These are phyloP conservation scores for Bungarus multicinctus DNA, from an alignment of 2,113 vertebrate species.

Conservation along the genomic window DNA sequence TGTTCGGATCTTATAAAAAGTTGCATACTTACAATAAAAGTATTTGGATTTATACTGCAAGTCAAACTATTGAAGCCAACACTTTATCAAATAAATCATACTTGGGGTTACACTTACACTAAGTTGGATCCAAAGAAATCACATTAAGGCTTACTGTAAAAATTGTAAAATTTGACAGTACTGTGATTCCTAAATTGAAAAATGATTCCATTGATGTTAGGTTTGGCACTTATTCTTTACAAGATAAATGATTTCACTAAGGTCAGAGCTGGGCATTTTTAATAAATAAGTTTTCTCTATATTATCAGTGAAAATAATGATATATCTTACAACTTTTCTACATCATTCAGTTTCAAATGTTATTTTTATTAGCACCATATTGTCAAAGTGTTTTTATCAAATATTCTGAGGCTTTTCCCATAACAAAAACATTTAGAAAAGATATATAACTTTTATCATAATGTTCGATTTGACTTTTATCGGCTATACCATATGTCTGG, in stretches of 20 bases:
- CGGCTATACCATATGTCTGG: not conserved
- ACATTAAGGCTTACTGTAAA: not conserved
- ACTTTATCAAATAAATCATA: not conserved
- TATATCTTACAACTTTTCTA: not conserved
- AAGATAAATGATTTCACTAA: not conserved
- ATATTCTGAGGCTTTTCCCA: not conserved
- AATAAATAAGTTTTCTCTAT: not conserved
- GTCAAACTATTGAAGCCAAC: not conserved
- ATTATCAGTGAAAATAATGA: not conserved
- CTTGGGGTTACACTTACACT: not conserved
- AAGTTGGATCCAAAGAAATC: not conserved
- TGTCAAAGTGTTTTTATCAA: not conserved
- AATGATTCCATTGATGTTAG: not conserved
- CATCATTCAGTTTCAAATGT: not conserved
- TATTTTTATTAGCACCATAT: not conserved
- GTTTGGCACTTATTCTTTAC: not conserved
- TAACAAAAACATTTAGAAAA: not conserved
- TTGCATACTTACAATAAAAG: not conserved
- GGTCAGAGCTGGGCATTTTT: not conserved
- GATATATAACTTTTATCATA: not conserved
- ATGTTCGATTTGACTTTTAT: not conserved
- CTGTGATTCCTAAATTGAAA: not conserved
- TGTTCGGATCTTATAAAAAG: not conserved
- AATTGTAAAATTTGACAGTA: not conserved
- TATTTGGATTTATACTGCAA: not conserved